Evolutionary conservation across 53 echinoderm and acorn worm species (phyloP).

Genomic region (Zoroaster sp.): DNA sequence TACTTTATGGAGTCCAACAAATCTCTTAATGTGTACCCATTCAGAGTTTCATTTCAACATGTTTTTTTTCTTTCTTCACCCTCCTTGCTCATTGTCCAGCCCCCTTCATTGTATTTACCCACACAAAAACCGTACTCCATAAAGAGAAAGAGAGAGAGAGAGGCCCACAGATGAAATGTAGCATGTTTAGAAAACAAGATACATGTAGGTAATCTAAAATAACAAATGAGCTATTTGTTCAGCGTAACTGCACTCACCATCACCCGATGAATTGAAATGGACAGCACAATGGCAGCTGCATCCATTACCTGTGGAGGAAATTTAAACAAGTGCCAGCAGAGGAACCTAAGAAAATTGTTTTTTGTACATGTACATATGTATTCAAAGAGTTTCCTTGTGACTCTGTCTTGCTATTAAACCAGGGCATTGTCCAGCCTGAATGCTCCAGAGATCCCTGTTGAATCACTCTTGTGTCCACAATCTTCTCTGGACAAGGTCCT

Average conservation of each 20-base stretch:
- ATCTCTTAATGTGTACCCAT: constrained; percentile 1
- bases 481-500: too few relatives aligned
- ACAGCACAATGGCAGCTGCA: neutral
- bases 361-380: too few relatives aligned
- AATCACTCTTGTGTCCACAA: neutral
- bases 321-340: neutral
- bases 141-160: neutral
- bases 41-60: neutral
- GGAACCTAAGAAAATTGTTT: neutral
- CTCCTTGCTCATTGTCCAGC: neutral
- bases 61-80: neutral
- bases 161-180: neutral
- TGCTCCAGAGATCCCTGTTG: neutral
- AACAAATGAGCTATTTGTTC: constrained; percentile 47
- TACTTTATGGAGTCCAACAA: neutral
- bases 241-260: neutral
- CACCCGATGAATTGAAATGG: neutral
- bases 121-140: neutral
- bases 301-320: neutral
- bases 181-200: constrained; percentile 43
- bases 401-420: neutral
- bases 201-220: constrained; percentile 46
- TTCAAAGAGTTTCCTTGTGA: neutral
- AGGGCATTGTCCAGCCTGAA: neutral
- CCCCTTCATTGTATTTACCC: neutral